Base-by-base conservation (phyloP, 2,113 vertebrate genomes). In the Monarcha castaneiventris region DNA sequence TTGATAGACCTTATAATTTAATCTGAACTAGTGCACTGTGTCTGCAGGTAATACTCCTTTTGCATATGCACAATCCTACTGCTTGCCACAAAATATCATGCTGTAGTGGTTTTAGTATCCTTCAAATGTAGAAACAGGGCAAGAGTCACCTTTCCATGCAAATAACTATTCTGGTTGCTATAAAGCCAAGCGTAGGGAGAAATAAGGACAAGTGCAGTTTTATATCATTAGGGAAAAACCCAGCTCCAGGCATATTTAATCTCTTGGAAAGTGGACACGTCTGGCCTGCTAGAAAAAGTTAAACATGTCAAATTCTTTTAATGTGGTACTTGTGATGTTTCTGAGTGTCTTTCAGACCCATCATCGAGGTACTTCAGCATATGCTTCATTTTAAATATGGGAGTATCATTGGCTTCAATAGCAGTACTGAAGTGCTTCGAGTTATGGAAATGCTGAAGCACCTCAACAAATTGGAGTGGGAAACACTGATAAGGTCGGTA, bases 1-100 rank as follows among this genome's bases (percentile, higher is more conserved):
- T 79, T 87, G 89, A 79, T 69, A 82, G 84, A 72, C 81, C 39
- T 89, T 69, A 14, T 72, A 54, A 87, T 92, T 92, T 94, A 94
- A 79, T 94, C 66, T 95, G 55, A 66, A 54, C 61, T 87, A 19
- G 54, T 37, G 69, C 39, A 8, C 54, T 54, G 32, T 87, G 46
- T 55, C 80, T 78, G 44, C 32, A 62, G 62, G 74, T 77, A 69
- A 55, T 37, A 8, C 8, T 62, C 23, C 29, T 67, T 66, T 82
- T 87, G 87, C 44, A 49, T 55, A 26, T 41, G 41, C 39, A 39
- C 22, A 80, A 1, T 43, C 30, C 52, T 64, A 16, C 73, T 55
- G 2, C 19, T 54, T 89, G 56, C 80, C 69, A 75, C 77, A 72
- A 82, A 96, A 82, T 84, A 64, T 12, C 63, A 44, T 56, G 74